These are phyloP conservation scores for Rhagoletis zephyria DNA, from an alignment of 1,140 invertebrate genomes.

Conservation along the genomic window DNA sequence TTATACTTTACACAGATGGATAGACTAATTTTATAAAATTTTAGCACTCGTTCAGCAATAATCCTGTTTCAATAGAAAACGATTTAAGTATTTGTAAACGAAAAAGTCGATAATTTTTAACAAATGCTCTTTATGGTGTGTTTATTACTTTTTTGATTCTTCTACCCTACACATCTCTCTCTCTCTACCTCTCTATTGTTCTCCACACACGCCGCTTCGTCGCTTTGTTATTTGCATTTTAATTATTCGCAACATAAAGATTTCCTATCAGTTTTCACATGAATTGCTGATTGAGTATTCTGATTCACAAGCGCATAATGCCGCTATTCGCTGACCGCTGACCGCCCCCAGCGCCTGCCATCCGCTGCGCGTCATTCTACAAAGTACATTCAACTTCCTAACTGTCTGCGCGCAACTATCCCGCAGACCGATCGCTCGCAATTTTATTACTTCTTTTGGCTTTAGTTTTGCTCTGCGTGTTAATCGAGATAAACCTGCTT, in stretches of 20 bases:
- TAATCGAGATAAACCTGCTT: background rate
- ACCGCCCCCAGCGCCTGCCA: background rate
- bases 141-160: background rate
- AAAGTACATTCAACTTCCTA: slow-evolving; percentile 38
- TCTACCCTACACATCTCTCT: background rate
- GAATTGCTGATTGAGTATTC: slow-evolving; percentile 25
- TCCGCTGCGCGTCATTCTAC: background rate
- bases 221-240: slow-evolving; percentile 37
- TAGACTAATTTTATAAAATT: no score
- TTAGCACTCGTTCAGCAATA: no score
- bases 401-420: background rate
- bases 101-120: no score
- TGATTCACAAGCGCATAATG: background rate
- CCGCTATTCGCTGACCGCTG: background rate
- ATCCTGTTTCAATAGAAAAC: no score
- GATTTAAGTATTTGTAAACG: no score
- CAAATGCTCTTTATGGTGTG: no score
- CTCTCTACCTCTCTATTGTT: background rate
- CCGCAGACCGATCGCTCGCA: background rate
- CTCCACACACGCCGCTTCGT: background rate
- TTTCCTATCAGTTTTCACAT: slow-evolving; percentile 34
- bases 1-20: no score
- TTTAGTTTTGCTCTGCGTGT: background rate
- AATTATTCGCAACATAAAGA: slow-evolving; percentile 17
- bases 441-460: background rate